phyloP scores from a whole-genome alignment of 2,797 vertebrate species.

The Ptychadena robeensis region DNA sequence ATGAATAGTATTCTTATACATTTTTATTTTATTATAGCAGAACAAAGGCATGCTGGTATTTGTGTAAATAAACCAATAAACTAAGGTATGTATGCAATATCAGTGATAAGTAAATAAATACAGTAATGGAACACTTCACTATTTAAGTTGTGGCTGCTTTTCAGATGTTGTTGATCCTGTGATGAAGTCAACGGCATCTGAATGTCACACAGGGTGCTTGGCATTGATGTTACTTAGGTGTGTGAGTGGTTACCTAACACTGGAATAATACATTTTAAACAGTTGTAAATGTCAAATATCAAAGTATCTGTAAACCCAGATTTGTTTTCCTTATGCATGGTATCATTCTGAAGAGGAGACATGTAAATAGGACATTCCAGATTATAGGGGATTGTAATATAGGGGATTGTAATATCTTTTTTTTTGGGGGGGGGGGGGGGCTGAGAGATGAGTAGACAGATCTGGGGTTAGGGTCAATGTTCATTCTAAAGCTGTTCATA shows the following conservation, averaged over 20 bases:
- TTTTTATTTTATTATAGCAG: background rate
- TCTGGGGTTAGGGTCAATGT: too few species aligned
- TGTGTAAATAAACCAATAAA: constrained; percentile 16
- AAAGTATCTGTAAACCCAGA: background rate
- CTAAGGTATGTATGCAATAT: background rate
- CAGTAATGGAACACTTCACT: background rate
- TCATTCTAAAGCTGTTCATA: too few species aligned
- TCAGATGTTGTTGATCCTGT: background rate
- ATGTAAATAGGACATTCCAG: too few species aligned
- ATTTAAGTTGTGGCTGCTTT: background rate
- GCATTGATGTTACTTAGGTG: background rate
- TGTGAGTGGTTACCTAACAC: background rate
- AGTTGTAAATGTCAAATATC: background rate
- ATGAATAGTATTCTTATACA: background rate
- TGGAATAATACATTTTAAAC: background rate
- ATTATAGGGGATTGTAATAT: too few species aligned
- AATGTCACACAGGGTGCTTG: background rate
- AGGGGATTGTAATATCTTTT: too few species aligned
- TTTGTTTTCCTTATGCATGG: too few species aligned
- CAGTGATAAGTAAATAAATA: background rate
- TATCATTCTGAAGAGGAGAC: too few species aligned
- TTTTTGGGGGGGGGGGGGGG: too few species aligned
- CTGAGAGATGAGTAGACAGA: too few species aligned
- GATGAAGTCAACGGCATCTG: background rate
- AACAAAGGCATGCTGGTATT: constrained; percentile 7